phyloP scores from a whole-genome alignment of 2,113 vertebrate genomes.

The Planiliza haematocheilus region DNA sequence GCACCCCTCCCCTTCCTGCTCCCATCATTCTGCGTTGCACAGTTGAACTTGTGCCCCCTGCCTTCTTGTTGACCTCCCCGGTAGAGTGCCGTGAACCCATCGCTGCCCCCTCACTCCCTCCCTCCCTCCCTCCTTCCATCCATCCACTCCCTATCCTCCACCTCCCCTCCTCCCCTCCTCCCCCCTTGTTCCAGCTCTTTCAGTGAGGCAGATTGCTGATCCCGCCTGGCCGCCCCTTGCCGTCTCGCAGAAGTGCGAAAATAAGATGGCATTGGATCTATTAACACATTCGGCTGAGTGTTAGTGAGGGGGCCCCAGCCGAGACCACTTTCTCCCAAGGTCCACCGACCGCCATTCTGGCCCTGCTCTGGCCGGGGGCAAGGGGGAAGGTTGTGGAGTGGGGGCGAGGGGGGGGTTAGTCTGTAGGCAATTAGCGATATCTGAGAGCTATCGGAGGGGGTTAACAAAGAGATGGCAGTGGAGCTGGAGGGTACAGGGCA shows the following conservation, averaged over 20 bases:
- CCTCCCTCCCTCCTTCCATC: conserved; percentile 25
- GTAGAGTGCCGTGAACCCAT: conserved; percentile 74
- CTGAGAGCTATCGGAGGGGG: conserved; percentile 34
- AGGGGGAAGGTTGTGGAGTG: conserved; percentile 52
- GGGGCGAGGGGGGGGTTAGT: background rate
- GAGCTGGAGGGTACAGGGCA: conserved; percentile 36
- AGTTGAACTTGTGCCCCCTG: conserved; percentile 88
- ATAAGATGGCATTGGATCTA: conserved; percentile 91
- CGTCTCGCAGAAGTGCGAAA: conserved; percentile 89
- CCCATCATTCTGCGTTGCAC: conserved; percentile 25
- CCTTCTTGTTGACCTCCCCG: conserved; percentile 84
- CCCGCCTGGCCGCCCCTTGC: conserved; percentile 85
- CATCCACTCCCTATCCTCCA: background rate
- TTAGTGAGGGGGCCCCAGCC: conserved; percentile 80
- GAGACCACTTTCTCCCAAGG: conserved; percentile 75
- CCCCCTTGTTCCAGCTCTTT: conserved; percentile 68
- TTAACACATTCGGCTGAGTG: conserved; percentile 88
- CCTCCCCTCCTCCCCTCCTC: conserved; percentile 22
- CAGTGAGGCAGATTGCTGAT: conserved; percentile 83
- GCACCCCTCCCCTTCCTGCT: conserved; percentile 23
- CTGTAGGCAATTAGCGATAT: conserved; percentile 65
- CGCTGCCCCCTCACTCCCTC: conserved; percentile 39
- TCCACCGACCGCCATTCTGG: conserved; percentile 69
- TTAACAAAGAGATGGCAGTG: conserved; percentile 14
- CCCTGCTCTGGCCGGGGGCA: conserved; percentile 66